Evolutionary conservation across 1,140 invertebrate species (phyloP), one percentile per base, ranked within the genome.

Genomic region (Pseudobourletiella spinata): DNA sequence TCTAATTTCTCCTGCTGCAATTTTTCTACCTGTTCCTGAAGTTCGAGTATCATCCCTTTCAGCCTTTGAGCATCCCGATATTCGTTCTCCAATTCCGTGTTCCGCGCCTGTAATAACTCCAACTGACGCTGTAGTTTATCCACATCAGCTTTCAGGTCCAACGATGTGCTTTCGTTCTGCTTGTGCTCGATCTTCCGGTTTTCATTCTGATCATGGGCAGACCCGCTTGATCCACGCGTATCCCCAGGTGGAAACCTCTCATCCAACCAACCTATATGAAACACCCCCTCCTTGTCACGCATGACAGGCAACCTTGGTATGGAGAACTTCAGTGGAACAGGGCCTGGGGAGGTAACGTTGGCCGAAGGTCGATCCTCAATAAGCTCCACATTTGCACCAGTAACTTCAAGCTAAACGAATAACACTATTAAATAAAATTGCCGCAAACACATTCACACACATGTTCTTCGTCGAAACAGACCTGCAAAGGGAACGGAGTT

Each of bases 301-400:
- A 75, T 78, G 64, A 93, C 77, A 20, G 79, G 80, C 35, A 93
- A 75, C 8, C 66, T 52, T 25, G 83, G 81, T 24, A 93, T 82
- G 62, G 80, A 81, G 35, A 92, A 69, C 77, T 89, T 83, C n/a
- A 90, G 78, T 1, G 90, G 88, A 50, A 87, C 78, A 1, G 86
- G 83, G 0, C 86, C 86, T 4, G 88, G 87, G 2, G 86, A 88
- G n/a, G 86, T 88, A 68, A 89, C 86, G 70, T 87, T 89, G 30
- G 56, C 83, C 1, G 85, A 82, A 2, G 85, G 85, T 60, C 88
- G 79, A 77, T 94, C 89, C 76, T 93, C 89, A 66, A 82, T 82
- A 65, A 90, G 74, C 68, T 83, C 82, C 14, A 90, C 35, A 86
- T 77, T 71, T 85, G 85, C 72, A 86, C 85, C 69, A 89, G 72